Percentiles rank a stretch among this genome's conserved stretches.
These are phyloP conservation scores for Trogon surrucura DNA, from an alignment of 2,113 vertebrate genomes.

Conservation along the genomic window DNA sequence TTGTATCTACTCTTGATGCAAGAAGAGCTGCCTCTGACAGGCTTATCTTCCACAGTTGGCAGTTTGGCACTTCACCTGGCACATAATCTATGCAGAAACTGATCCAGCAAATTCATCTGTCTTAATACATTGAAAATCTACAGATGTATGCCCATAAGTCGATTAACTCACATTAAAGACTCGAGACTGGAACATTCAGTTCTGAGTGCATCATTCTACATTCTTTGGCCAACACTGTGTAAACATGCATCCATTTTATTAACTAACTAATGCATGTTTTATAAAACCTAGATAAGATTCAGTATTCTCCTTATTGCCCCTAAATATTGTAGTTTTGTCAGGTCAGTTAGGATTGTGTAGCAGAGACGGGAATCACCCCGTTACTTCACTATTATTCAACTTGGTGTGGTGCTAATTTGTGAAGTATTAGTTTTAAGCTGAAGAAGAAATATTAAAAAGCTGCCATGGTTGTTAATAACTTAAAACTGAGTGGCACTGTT, in stretches of 20 bases:
- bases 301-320: not conserved
- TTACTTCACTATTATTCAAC: not conserved
- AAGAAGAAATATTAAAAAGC: not conserved
- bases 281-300: not conserved
- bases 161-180: not conserved
- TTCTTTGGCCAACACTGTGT: not conserved
- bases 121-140: not conserved
- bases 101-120: slow-evolving; percentile 18
- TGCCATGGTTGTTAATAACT: not conserved
- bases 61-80: not conserved
- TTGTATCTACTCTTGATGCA: not conserved
- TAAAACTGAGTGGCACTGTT: not conserved
- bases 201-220: not conserved
- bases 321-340: not conserved
- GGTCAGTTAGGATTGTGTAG: not conserved
- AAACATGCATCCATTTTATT: not conserved
- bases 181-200: not conserved
- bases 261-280: not conserved
- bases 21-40: not conserved
- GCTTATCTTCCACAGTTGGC: not conserved
- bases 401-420: not conserved
- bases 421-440: not conserved
- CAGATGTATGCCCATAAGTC: not conserved
- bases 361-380: not conserved
- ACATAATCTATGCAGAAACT: slow-evolving; percentile 34